phyloP scores from a whole-genome alignment of 1,140 invertebrate species.

The Drosophila aff. region DNA sequence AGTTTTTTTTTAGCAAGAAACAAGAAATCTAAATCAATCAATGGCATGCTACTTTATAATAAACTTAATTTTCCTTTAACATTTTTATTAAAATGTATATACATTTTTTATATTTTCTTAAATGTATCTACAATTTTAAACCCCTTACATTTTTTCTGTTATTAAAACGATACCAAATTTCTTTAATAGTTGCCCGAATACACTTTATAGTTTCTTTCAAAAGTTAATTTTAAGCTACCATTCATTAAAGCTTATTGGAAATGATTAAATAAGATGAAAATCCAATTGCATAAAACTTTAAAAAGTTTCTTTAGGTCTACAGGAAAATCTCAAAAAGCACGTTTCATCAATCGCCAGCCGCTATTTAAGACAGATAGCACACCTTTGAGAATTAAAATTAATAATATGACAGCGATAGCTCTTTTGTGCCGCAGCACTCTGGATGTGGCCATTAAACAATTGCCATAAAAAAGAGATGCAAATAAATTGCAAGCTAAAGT shows the following conservation, averaged over 20 bases:
- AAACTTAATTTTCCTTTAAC: too few relatives aligned
- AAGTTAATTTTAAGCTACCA: not conserved
- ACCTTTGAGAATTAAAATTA: constrained; percentile 2
- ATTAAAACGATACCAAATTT: not conserved
- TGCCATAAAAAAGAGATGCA: constrained; percentile 9
- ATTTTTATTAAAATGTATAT: not conserved
- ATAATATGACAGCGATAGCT: constrained; percentile 9
- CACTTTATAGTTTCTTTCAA: not conserved
- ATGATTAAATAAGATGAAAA: too few relatives aligned
- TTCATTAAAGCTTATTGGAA: not conserved
- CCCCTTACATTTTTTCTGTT: not conserved
- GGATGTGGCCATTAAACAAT: constrained; percentile 13
- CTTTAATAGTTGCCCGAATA: not conserved
- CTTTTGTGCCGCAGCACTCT: constrained; percentile 2
- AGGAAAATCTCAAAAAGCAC: not conserved
- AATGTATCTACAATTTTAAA: not conserved
- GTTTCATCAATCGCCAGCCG: not conserved
- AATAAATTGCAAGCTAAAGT: constrained; percentile 22
- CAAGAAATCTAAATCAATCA: not conserved
- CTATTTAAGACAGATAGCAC: not conserved
- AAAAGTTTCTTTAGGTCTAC: not conserved
- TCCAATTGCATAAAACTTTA: not conserved
- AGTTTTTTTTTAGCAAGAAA: not conserved
- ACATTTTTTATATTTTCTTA: not conserved
- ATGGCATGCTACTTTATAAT: too few relatives aligned